Evolutionary conservation across 2,797 vertebrate species (phyloP), one percentile per base, ranked within the genome.

Genomic region (Antrozous pallidus): DNA sequence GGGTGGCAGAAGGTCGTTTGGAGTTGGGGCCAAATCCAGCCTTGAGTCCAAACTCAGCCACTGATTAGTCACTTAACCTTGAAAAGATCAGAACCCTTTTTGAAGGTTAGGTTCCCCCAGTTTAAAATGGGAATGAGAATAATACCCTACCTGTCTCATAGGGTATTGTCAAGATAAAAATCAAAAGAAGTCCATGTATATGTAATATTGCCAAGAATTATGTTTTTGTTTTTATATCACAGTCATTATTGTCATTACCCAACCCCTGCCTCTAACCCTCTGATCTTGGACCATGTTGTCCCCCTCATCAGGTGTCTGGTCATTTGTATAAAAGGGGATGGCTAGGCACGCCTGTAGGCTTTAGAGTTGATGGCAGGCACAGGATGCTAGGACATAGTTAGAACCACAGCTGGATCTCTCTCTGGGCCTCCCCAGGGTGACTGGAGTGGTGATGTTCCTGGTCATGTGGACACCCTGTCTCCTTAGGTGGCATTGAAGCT

Each of bases 381-480:
- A 36, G 38, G 22, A 33, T 28, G 40, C 17, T 89, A n/a, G 40
- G 31, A 14, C n/a, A 0, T 6, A 61, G 71, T 77, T 98, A 98
- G 95, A 99, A 99, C 98, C 99, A 99, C 95, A 99, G 98, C 92
- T 98, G 96, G 61, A 99, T 99, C 97, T 99, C 98, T 81, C n/a
- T 51, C 33, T 70, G 33, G 33, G 36, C 98, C 73, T 99, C 98
- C 86, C 97, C 94, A 0, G 99, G 99, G 89, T 99, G 98, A 0
- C 99, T 99, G 95, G 98, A 98, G 0, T 99, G 82, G 99, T 97
- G 79, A 99, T 98, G 3, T 99, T 99, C 98, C 99, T 99, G 98
- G 98, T 98, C 93, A 99, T 97, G 26, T 99, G 99, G 81, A 98
- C 8, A 75, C 98, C 98, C 92, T 98, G 65, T 99, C 99, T 80